Percentiles rank a stretch among this genome's conserved stretches.
These are phyloP conservation scores for Camponotus fellah DNA, from an alignment of 2,888 invertebrate species.

Conservation along the genomic window DNA sequence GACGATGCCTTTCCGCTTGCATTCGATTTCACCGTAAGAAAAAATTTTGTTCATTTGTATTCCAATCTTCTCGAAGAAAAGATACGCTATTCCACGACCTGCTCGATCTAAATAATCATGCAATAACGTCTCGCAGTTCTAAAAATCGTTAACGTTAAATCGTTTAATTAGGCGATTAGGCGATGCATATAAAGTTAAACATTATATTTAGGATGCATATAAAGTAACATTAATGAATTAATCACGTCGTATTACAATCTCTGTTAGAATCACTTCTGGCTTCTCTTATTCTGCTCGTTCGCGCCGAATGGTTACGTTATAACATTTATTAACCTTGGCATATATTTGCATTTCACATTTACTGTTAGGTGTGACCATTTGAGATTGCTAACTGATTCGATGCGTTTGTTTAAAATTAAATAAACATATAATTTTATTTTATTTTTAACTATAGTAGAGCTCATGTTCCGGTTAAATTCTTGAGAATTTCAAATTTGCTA, in stretches of 20 bases:
- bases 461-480: background rate
- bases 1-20: conserved; percentile 53
- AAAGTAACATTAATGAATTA: conserved; percentile 3
- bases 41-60: conserved; percentile 44
- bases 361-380: background rate
- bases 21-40: conserved; percentile 53
- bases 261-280: background rate
- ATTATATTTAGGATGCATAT: background rate
- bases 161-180: background rate
- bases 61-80: conserved; percentile 50
- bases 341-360: background rate
- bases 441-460: background rate
- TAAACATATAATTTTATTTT: background rate
- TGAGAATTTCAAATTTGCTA: background rate
- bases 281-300: background rate
- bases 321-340: conserved; percentile 1
- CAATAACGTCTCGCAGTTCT: background rate
- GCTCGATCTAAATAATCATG: conserved; percentile 1
- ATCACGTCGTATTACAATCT: background rate
- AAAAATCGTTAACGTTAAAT: background rate
- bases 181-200: background rate
- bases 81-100: conserved; percentile 17
- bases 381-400: background rate
- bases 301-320: background rate
- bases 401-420: background rate